Evolutionary conservation across 2,888 invertebrate genomes (phyloP), one percentile per base, ranked within the genome.

Genomic region (Sesamia inferens): DNA sequence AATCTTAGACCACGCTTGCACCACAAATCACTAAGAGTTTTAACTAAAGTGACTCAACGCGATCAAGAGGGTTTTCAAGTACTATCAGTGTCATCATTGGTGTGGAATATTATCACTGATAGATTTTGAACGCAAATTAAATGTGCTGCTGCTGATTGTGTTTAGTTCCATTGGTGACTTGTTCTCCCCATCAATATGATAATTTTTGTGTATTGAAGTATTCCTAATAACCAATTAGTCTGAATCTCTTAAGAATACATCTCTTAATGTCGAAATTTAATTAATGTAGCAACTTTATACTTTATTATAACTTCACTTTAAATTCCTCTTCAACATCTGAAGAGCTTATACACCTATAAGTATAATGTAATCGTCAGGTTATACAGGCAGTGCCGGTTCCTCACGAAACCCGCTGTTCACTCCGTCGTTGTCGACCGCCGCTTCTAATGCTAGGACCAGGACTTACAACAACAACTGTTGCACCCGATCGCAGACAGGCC

Each of bases 351-450:
- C 63, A 63, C 11, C 22, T 6, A 16, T 31, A 31, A 22, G 62
- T 16, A 47, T 2, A 16, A 16, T 63, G 63, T 44, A 24, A 51
- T n/a, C 51, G 14, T 14, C 16, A 74, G 75, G 82, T 31, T 59
- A 74, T 1, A 31, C 55, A 61, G 47, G 69, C 19, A 58, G 47
- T 63, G 24, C 59, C 3, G 68, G 68, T 31, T 68, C 72, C 6
- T 74, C 83, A 0, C 71, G 83, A 11, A 83, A 72, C 22, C 42
- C 81, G 4, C 42, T 83, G 62, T 84, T 81, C 76, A 66, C 71
- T 48, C 83, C 84, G 13, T 48, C 81, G 19, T 5, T 77, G 57
- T n/a, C 78, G 14, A 16, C 48, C 5, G 58, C 54, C 14, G 14
- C 73, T 22, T 59, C 81, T 14, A 62, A 59, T 19, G 51, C 77